phyloP scores from a whole-genome alignment of 2,888 invertebrate genomes.

The Drosophila fungiperda region DNA sequence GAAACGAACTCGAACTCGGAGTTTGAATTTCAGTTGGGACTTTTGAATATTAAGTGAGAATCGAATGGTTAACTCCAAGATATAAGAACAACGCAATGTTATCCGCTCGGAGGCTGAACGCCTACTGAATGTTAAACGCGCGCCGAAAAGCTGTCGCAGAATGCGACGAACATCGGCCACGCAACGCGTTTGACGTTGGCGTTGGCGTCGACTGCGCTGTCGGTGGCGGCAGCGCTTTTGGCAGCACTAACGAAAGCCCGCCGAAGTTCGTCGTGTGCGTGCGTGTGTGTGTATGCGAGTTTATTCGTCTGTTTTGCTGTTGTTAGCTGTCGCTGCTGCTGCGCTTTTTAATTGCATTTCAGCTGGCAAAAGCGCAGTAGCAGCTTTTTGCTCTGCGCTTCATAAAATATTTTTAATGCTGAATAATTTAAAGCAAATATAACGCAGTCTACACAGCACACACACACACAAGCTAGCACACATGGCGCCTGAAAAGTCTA shows the following conservation, averaged over 20 bases:
- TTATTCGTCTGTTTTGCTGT: constrained; percentile 7
- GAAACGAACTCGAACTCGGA: constrained; percentile 39
- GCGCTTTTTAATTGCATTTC: constrained; percentile 75
- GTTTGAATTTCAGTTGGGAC: constrained; percentile 21
- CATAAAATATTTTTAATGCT: constrained; percentile 67
- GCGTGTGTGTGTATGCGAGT: constrained; percentile 4
- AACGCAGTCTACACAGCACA: constrained; percentile 71
- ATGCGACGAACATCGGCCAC: constrained; percentile 47
- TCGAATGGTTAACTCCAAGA: constrained; percentile 64
- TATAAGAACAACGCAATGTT: constrained; percentile 82
- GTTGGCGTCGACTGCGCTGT: constrained; percentile 12
- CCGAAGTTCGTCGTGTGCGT: constrained; percentile 15
- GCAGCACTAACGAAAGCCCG: constrained; percentile 7
- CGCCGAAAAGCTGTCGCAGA: constrained; percentile 74
- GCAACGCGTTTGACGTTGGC: constrained; percentile 38
- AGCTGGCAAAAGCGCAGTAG: constrained; percentile 72
- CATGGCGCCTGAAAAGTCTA: constrained; percentile 49
- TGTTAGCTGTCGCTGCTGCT: constrained; percentile 25
- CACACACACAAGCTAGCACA: constrained; percentile 12
- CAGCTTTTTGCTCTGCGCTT: constrained; percentile 33
- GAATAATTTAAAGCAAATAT: constrained; percentile 76
- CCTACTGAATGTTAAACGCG: constrained; percentile 83
- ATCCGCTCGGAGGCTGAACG: constrained; percentile 86
- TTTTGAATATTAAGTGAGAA: constrained; percentile 30
- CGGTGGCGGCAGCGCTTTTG: constrained; percentile 13